These are phyloP conservation scores for Drosophila meridiana DNA, from an alignment of 2,888 invertebrate genomes.

Conservation along the genomic window DNA sequence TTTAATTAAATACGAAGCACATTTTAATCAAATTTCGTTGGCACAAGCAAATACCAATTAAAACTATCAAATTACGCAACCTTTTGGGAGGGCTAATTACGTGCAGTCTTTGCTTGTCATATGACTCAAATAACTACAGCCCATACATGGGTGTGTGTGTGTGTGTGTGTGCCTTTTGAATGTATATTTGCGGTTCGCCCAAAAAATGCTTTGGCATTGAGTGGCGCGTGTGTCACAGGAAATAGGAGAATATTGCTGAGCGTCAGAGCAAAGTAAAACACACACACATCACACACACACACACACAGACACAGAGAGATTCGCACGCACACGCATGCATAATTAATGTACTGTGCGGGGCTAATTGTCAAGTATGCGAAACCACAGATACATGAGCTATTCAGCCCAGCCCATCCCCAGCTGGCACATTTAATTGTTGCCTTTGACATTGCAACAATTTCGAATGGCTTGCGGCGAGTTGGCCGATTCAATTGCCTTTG, in stretches of 20 bases:
- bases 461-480: slow-evolving; percentile 27
- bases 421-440: slow-evolving; percentile 63
- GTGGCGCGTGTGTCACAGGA: slow-evolving; percentile 51
- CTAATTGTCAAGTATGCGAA: slow-evolving; percentile 74
- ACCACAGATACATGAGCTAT: slow-evolving; percentile 46
- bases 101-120: slow-evolving; percentile 43
- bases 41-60: slow-evolving; percentile 65
- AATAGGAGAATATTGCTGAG: slow-evolving; percentile 59
- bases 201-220: slow-evolving; percentile 64
- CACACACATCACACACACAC: slow-evolving; percentile 11
- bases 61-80: slow-evolving; percentile 75
- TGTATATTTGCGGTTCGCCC: slow-evolving; percentile 60
- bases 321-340: slow-evolving; percentile 50
- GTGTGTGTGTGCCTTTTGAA: slow-evolving; percentile 20
- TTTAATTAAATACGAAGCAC: slow-evolving; percentile 53
- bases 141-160: not conserved
- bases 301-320: slow-evolving; percentile 13
- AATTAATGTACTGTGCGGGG: slow-evolving; percentile 64
- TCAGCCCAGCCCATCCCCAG: not conserved
- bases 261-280: slow-evolving; percentile 45
- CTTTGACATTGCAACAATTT: slow-evolving; percentile 73
- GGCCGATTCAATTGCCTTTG: slow-evolving; percentile 10
- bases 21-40: slow-evolving; percentile 68
- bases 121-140: slow-evolving; percentile 41
- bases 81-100: slow-evolving; percentile 57